phyloP scores from a whole-genome alignment of 1,140 invertebrate genomes.

The Pygmarrhopalites habei region DNA sequence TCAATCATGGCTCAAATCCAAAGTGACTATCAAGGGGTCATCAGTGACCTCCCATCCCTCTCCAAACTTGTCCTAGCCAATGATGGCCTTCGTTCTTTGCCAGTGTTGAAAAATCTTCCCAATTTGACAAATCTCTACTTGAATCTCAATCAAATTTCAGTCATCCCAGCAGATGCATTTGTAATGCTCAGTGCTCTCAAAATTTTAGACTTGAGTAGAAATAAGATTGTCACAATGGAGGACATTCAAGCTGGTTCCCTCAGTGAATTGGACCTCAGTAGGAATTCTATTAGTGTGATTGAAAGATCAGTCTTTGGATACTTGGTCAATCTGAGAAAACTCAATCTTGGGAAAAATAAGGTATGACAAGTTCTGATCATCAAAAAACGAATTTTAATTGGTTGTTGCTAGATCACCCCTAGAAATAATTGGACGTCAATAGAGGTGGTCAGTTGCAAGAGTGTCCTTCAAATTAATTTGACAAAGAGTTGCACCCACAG shows the following conservation, averaged over 20 bases:
- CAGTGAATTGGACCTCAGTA: slow-evolving; percentile 17
- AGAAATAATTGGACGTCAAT: too few relatives aligned
- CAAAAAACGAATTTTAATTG: too few relatives aligned
- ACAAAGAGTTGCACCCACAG: too few relatives aligned
- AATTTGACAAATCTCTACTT: slow-evolving; percentile 12
- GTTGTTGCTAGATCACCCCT: too few relatives aligned
- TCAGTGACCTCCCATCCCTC: not conserved
- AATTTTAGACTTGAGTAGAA: slow-evolving; percentile 25
- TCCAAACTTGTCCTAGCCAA: not conserved
- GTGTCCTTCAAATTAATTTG: too few relatives aligned
- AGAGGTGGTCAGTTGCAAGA: too few relatives aligned
- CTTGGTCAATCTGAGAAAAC: slow-evolving; percentile 19
- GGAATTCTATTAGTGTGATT: slow-evolving; percentile 19
- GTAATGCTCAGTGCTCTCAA: not conserved
- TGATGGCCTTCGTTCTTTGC: slow-evolving; percentile 1
- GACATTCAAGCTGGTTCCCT: slow-evolving; percentile 16
- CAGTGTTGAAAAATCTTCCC: slow-evolving; percentile 14
- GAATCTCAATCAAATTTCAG: slow-evolving; percentile 14
- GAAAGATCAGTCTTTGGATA: slow-evolving; percentile 12
- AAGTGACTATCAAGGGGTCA: not conserved
- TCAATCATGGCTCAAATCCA: not conserved
- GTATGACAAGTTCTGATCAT: too few relatives aligned
- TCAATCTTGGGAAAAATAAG: slow-evolving; percentile 27
- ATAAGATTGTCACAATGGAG: slow-evolving; percentile 17
- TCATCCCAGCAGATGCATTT: slow-evolving; percentile 4